phyloP scores from a whole-genome alignment of 2,888 invertebrate species.

The Dusona sp. region DNA sequence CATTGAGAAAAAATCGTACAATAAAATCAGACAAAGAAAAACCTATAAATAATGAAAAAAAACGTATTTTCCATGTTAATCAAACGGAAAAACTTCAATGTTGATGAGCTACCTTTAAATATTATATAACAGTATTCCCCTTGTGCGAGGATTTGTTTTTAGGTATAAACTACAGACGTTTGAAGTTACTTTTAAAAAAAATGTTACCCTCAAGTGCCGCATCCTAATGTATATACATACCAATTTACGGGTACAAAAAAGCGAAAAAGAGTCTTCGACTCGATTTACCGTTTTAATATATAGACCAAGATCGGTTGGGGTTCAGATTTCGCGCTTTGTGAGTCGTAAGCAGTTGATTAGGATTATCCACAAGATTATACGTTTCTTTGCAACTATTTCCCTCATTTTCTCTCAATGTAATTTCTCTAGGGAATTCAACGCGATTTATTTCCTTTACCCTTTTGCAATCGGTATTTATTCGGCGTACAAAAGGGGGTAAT shows the following conservation, averaged over 20 bases:
- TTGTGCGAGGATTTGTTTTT: too few relatives aligned
- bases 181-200: too few relatives aligned
- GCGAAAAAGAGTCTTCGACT: slow-evolving; percentile 7
- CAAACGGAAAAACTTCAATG: too few relatives aligned
- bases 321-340: slow-evolving; percentile 71
- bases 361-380: slow-evolving; percentile 79
- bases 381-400: slow-evolving; percentile 48
- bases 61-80: too few relatives aligned
- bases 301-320: slow-evolving; percentile 69
- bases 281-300: not conserved
- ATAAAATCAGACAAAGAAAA: too few relatives aligned
- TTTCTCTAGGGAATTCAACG: slow-evolving; percentile 5
- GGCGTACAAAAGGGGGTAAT: not conserved
- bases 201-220: too few relatives aligned
- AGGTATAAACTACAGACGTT: too few relatives aligned
- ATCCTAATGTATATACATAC: too few relatives aligned
- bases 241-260: not conserved
- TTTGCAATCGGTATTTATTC: not conserved
- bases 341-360: slow-evolving; percentile 78
- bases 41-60: too few relatives aligned
- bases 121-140: too few relatives aligned
- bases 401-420: slow-evolving; percentile 34
- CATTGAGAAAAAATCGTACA: too few relatives aligned
- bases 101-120: too few relatives aligned
- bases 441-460: slow-evolving; percentile 1